Percentiles rank a stretch among this genome's conserved stretches.
These are phyloP conservation scores for Acleris holmiana DNA, from an alignment of 2,888 invertebrate genomes.

Conservation along the genomic window DNA sequence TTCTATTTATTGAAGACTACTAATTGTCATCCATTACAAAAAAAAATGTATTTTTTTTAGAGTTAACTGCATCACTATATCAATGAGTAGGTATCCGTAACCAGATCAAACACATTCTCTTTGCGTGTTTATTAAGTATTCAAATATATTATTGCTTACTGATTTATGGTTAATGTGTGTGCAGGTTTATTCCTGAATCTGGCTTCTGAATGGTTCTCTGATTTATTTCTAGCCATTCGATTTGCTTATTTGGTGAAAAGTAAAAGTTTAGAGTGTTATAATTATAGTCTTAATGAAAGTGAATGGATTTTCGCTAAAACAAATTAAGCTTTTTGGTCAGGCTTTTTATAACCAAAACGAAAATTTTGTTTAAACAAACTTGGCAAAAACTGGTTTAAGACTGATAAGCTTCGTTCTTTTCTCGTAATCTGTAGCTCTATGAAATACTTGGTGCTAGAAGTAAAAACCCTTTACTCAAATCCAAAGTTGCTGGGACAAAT, in stretches of 20 bases:
- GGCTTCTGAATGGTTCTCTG: conserved; percentile 1
- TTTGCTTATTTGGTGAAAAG: conserved; percentile 19
- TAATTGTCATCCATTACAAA: background rate
- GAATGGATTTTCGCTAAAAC: background rate
- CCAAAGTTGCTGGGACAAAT: no score
- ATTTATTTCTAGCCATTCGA: conserved; percentile 21
- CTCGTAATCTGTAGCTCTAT: no score
- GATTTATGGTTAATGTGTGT: conserved; percentile 23
- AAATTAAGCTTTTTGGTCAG: background rate
- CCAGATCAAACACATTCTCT: conserved; percentile 7
- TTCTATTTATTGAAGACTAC: no score
- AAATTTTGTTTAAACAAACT: no score
- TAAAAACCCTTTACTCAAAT: no score
- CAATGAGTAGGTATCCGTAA: background rate
- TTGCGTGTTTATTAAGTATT: conserved; percentile 21
- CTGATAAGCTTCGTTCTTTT: no score
- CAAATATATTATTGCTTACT: conserved; percentile 22
- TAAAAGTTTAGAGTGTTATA: conserved; percentile 22
- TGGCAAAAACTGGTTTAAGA: no score
- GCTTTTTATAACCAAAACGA: no score
- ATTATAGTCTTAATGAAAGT: background rate
- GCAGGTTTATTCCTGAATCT: conserved; percentile 13
- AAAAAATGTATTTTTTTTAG: no score
- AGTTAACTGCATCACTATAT: background rate
- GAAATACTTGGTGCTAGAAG: no score